phyloP scores from a whole-genome alignment of 2,113 vertebrate genomes.

The Macquaria ambigua region DNA sequence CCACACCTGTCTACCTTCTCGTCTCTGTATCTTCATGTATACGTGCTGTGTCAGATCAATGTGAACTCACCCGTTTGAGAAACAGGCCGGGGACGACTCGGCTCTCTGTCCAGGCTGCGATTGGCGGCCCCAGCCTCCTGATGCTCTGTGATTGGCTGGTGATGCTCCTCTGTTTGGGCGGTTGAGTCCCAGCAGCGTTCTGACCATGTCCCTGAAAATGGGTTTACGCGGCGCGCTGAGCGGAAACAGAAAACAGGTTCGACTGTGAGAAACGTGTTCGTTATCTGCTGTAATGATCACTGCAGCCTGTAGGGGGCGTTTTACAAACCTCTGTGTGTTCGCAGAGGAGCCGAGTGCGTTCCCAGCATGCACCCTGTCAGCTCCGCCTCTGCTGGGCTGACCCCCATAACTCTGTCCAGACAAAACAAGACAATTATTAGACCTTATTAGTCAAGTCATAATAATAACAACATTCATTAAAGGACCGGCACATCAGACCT shows the following conservation, averaged over 20 bases:
- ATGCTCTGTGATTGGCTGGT: constrained; percentile 11
- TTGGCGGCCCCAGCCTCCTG: constrained; percentile 6
- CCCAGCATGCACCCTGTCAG: constrained; percentile 33
- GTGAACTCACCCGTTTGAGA: constrained; percentile 39
- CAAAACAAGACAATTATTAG: not conserved
- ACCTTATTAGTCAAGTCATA: no score
- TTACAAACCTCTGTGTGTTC: constrained; percentile 45
- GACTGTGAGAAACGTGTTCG: no score
- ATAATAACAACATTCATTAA: no score
- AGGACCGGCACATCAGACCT: no score
- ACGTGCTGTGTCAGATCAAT: no score
- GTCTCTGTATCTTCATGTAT: no score
- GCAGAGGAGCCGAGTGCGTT: not conserved
- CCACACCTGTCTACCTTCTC: no score
- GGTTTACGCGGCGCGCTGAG: not conserved
- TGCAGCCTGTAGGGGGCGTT: not conserved
- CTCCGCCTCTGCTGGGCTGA: constrained; percentile 16
- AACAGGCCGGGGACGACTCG: rapidly evolving
- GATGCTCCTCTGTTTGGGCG: not conserved
- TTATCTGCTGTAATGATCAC: no score
- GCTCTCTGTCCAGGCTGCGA: not conserved
- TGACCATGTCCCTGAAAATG: constrained; percentile 43
- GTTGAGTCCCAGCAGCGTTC: constrained; percentile 49
- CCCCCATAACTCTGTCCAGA: constrained; percentile 48
- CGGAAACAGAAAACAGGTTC: no score